Percentiles rank a stretch among this genome's conserved stretches.
Conservation (phyloP, 2,888 invertebrate genomes). For the Drosophila incognita region DNA sequence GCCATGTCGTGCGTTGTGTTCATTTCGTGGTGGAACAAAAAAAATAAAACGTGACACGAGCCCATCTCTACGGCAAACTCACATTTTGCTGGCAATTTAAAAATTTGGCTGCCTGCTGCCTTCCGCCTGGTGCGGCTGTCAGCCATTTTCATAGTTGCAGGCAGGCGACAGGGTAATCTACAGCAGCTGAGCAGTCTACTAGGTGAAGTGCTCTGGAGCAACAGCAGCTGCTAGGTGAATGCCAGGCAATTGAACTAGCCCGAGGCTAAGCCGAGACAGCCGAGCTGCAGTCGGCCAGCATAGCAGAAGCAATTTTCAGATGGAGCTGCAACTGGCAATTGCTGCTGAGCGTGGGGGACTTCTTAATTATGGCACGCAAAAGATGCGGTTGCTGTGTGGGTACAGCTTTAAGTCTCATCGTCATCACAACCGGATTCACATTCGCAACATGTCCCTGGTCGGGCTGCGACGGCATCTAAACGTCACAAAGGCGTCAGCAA, state of each 20-base stretch:
- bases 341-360: slow-evolving; percentile 41
- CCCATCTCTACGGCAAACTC: slow-evolving; percentile 15
- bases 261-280: slow-evolving; percentile 12
- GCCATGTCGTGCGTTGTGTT: not conserved
- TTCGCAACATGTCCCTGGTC: slow-evolving; percentile 12
- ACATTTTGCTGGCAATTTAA: slow-evolving; percentile 54
- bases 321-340: slow-evolving; percentile 15
- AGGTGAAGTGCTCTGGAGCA: not conserved
- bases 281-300: slow-evolving; percentile 19
- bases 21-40: not conserved
- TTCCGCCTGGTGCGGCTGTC: slow-evolving; percentile 37
- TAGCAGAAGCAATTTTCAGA: slow-evolving; percentile 22
- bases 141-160: slow-evolving; percentile 65
- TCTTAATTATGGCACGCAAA: slow-evolving; percentile 68
- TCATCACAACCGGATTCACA: slow-evolving; percentile 27
- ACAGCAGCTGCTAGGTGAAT: slow-evolving; percentile 9
- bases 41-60: not conserved
- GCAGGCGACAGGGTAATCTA: slow-evolving; percentile 60
- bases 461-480: slow-evolving; percentile 14
- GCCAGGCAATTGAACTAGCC: slow-evolving; percentile 35
- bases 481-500: slow-evolving; percentile 41
- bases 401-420: slow-evolving; percentile 56
- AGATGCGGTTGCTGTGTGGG: slow-evolving; percentile 8
- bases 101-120: slow-evolving; percentile 35
- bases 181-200: slow-evolving; percentile 12